Conservation (phyloP, 2,113 vertebrate genomes). For the Amazona guildingii region DNA sequence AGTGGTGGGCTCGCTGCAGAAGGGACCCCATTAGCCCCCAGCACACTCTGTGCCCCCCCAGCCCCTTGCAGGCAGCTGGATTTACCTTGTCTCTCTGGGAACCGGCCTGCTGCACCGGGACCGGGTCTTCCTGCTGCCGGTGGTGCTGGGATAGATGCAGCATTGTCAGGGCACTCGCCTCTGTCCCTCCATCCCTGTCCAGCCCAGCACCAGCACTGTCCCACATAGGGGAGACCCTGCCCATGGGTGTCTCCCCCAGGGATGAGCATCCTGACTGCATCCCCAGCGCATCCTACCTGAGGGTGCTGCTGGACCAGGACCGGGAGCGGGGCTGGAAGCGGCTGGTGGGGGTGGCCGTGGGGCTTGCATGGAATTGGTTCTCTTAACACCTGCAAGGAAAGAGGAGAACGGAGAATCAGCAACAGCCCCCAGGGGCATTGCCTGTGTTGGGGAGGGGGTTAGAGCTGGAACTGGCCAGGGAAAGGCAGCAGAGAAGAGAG, state of each 20-base stretch:
- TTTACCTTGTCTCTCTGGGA: constrained; percentile 71
- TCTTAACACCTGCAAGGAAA: constrained; percentile 62
- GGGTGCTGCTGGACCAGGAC: background rate
- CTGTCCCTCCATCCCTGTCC: background rate
- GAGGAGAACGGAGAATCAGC: background rate
- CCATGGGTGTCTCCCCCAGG: background rate
- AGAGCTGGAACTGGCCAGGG: background rate
- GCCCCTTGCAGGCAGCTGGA: background rate
- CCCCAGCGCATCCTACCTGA: background rate
- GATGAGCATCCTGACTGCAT: rapidly evolving
- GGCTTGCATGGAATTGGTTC: constrained; percentile 70
- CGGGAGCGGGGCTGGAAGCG: background rate
- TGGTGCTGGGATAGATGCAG: background rate
- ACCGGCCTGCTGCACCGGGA: background rate
- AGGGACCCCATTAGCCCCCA: background rate
- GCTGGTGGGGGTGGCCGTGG: constrained; percentile 39
- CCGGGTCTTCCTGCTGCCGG: constrained; percentile 7
- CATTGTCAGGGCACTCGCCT: background rate
- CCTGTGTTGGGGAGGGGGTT: no score
- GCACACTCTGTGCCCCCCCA: background rate
- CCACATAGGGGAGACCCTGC: background rate
- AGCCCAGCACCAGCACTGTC: no score
- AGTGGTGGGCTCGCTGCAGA: background rate
- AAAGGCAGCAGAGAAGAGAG: background rate
- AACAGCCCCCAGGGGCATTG: rapidly evolving